A percentile compares a stretch with the other conserved stretches of the same genome.
Evolutionary conservation across 2,113 vertebrate species (phyloP).

Genomic region (Myxocyprinus asiaticus): DNA sequence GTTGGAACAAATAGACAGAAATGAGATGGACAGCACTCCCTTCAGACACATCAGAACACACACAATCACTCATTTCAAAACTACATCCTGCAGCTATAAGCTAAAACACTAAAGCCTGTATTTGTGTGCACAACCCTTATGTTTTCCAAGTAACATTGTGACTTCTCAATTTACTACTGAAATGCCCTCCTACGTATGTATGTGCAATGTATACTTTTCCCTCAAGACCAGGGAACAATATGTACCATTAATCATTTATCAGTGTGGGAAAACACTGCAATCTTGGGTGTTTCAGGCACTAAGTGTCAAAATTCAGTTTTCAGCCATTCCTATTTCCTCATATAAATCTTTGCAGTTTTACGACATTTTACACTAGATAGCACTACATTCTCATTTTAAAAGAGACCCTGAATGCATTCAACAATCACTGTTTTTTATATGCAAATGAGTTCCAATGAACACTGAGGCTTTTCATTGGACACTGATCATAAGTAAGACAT

Average conservation of each 20-base stretch:
- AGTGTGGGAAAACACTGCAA: too few relatives aligned
- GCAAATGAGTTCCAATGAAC: not conserved
- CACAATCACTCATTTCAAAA: slow-evolving; percentile 32
- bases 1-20: slow-evolving; percentile 45
- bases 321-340: not conserved
- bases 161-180: not conserved
- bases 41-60: slow-evolving; percentile 38
- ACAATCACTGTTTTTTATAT: slow-evolving; percentile 28
- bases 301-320: not conserved
- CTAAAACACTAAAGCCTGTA: slow-evolving; percentile 43
- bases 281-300: too few relatives aligned
- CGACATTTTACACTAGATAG: not conserved
- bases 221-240: not conserved
- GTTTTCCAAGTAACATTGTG: not conserved
- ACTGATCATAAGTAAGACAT: slow-evolving; percentile 22
- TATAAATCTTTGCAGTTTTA: not conserved
- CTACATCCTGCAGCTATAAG: slow-evolving; percentile 48
- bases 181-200: slow-evolving; percentile 1
- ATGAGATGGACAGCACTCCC: slow-evolving; percentile 39
- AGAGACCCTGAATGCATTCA: not conserved
- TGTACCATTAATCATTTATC: not conserved
- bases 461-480: slow-evolving; percentile 3
- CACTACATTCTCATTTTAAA: slow-evolving; percentile 13
- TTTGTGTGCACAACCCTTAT: slow-evolving; percentile 19
- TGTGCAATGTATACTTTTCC: not conserved